Conservation (phyloP, 2,888 invertebrate genomes). For the Rhamphomyia laevipes region DNA sequence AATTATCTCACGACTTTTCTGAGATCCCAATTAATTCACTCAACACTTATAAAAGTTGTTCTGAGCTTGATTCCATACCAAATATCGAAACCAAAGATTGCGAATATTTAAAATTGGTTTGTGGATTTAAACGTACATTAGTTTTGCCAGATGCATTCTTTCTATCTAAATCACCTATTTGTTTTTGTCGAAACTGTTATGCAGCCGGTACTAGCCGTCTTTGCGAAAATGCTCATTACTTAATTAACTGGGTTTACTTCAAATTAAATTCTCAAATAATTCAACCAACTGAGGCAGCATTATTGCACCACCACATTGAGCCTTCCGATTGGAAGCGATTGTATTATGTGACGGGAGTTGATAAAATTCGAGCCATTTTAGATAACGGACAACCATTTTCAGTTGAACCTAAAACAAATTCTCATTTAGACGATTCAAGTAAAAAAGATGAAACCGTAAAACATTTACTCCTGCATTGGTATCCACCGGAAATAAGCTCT, state of each 20-base stretch:
- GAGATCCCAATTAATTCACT: conserved; percentile 26
- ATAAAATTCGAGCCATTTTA: conserved; percentile 36
- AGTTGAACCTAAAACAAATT: conserved; percentile 20
- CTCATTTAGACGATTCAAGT: conserved; percentile 13
- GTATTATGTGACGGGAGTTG: conserved; percentile 35
- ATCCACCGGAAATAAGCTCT: conserved; percentile 29
- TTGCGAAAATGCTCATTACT: conserved; percentile 24
- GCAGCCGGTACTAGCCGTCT: conserved; percentile 13
- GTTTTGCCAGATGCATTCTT: conserved; percentile 36
- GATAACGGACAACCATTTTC: conserved; percentile 37
- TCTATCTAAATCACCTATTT: conserved; percentile 26
- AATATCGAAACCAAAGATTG: conserved; percentile 33
- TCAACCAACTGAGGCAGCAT: conserved; percentile 20
- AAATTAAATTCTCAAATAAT: conserved; percentile 35
- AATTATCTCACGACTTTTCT: conserved; percentile 13
- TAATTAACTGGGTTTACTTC: conserved; percentile 37
- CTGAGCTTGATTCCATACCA: conserved; percentile 24
- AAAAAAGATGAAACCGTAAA: conserved; percentile 37
- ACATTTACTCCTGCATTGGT: conserved; percentile 31
- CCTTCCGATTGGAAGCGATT: conserved; percentile 33
- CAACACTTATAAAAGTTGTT: conserved; percentile 5
- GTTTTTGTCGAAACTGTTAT: conserved; percentile 32
- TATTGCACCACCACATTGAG: conserved; percentile 6
- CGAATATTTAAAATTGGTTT: conserved; percentile 34
- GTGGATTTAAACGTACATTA: conserved; percentile 32